A percentile compares a stretch with the other conserved stretches of the same genome.
phyloP scores from a whole-genome alignment of 1,140 invertebrate genomes.

The Trichomalopsis sarcophagae region DNA sequence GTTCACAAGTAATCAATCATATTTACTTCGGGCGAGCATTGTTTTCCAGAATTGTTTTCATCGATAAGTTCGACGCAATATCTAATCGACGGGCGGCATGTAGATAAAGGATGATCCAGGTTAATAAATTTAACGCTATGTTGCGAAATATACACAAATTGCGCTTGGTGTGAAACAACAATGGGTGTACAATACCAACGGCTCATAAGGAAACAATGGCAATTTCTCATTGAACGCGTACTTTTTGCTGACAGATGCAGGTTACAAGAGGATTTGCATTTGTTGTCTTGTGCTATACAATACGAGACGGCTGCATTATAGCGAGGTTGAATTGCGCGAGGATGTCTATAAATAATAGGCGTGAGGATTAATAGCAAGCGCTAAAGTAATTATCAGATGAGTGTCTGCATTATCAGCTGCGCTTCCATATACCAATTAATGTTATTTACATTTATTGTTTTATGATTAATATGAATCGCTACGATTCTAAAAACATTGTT shows the following conservation, averaged over 20 bases:
- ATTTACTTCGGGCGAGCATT: neutral
- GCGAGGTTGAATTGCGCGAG: neutral
- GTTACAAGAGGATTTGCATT: conserved; percentile 38
- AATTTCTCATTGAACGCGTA: conserved; percentile 11
- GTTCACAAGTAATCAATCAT: neutral
- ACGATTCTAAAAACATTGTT: too few species aligned
- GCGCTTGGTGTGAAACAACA: neutral
- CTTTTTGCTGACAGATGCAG: conserved; percentile 5
- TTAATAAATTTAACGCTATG: neutral
- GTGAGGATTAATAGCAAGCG: conserved; percentile 20
- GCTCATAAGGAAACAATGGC: conserved; percentile 38
- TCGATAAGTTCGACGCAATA: neutral
- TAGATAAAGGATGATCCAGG: neutral
- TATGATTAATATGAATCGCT: too few species aligned
- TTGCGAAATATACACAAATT: neutral
- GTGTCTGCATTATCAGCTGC: conserved; percentile 7
- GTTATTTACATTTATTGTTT: too few species aligned
- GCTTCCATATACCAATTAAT: too few species aligned
- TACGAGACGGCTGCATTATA: neutral
- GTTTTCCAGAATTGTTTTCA: neutral
- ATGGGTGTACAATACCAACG: neutral
- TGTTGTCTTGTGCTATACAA: conserved; percentile 31
- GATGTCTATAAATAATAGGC: neutral
- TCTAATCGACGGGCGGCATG: neutral
- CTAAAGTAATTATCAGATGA: conserved; percentile 15